phyloP scores from a whole-genome alignment of 2,113 vertebrate species.

The Chaenogobius annularis region DNA sequence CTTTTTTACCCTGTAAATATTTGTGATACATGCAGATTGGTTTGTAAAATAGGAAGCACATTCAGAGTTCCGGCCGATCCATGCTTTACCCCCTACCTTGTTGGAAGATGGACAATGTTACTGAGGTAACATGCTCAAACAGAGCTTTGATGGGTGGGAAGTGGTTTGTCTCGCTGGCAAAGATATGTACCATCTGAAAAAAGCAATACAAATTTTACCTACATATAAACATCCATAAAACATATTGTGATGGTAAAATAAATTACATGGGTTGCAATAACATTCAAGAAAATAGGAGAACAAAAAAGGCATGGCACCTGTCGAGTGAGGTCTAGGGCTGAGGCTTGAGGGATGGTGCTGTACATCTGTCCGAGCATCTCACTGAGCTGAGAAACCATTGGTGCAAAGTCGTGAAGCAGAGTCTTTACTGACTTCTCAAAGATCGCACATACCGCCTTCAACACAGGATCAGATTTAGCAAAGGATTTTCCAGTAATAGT shows the following conservation, averaged over 20 bases:
- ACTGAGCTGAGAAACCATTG: constrained; percentile 97
- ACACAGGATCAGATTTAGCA: background rate
- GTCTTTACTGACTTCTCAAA: constrained; percentile 99
- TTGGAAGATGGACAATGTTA: constrained; percentile 97
- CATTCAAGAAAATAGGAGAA: background rate
- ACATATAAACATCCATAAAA: background rate
- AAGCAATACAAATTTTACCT: constrained; percentile 42
- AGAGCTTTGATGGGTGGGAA: constrained; percentile 97
- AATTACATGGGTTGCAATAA: background rate
- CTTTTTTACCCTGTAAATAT: constrained; percentile 21
- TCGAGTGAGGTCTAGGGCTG: constrained; percentile 94
- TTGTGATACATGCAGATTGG: constrained; percentile 22
- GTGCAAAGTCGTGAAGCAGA: constrained; percentile 94
- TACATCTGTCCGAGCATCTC: constrained; percentile 99
- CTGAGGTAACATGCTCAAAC: constrained; percentile 97
- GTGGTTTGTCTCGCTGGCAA: constrained; percentile 93
- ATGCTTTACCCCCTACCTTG: constrained; percentile 85
- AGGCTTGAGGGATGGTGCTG: constrained; percentile 98
- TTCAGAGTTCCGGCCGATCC: constrained; percentile 42
- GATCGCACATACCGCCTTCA: constrained; percentile 95
- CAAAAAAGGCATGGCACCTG: constrained; percentile 80
- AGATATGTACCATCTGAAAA: constrained; percentile 96
- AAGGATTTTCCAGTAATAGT: background rate
- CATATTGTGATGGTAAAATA: background rate
- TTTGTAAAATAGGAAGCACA: constrained; percentile 19